phyloP scores from a whole-genome alignment of 35 echinoderm and acorn worm species.

The Ophioderma brevispina region DNA sequence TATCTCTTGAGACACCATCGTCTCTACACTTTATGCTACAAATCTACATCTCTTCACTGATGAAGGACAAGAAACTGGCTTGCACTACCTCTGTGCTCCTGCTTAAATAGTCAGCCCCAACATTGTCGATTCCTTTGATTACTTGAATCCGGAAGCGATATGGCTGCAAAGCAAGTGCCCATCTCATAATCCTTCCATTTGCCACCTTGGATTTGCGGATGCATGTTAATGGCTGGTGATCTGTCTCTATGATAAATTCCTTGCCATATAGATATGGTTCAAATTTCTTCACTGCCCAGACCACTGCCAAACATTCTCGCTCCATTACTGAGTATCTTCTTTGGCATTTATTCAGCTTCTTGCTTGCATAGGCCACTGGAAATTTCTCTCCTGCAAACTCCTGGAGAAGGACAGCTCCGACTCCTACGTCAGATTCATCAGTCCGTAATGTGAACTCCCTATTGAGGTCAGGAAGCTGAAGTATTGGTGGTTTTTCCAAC shows the following conservation, averaged over 20 bases:
- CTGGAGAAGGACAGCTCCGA: slow-evolving; percentile 39
- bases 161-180: slow-evolving; percentile 38
- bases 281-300: too few species aligned
- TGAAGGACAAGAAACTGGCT: background rate
- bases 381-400: background rate
- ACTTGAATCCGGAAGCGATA: slow-evolving; percentile 35
- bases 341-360: background rate
- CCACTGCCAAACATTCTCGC: background rate
- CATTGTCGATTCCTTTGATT: slow-evolving; percentile 38
- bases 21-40: background rate
- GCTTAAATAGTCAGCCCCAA: slow-evolving; percentile 37
- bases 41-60: background rate
- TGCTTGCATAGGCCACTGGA: slow-evolving; percentile 40
- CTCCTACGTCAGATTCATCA: background rate
- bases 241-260: too few species aligned
- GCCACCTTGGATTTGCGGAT: slow-evolving; percentile 23
- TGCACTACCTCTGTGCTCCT: background rate
- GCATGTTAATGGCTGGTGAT: slow-evolving; percentile 42
- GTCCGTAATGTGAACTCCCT: slow-evolving; percentile 18
- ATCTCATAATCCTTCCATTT: too few species aligned
- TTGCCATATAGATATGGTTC: too few species aligned
- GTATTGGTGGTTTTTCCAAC: background rate
- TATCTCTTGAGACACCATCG: background rate
- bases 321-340: background rate
- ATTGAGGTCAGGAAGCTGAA: too few species aligned